phyloP scores from a whole-genome alignment of 2,797 vertebrate species.

The Hozukius guyotensis region DNA sequence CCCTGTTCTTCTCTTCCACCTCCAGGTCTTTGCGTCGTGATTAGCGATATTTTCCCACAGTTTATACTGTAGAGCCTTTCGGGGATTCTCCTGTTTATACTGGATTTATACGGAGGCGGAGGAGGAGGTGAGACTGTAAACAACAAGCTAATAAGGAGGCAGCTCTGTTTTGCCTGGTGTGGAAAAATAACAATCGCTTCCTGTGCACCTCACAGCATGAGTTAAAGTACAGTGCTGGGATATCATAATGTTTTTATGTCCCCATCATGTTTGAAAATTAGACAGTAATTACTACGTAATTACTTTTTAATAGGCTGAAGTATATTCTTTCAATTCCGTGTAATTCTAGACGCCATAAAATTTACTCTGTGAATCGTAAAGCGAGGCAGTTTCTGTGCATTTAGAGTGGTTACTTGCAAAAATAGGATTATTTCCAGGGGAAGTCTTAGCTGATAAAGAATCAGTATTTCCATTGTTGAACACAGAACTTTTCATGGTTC shows the following conservation, averaged over 20 bases:
- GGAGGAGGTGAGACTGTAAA: constrained; percentile 58
- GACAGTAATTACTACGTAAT: constrained; percentile 35
- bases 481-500: neutral
- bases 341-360: constrained; percentile 2
- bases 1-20: constrained; percentile 20
- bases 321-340: constrained; percentile 9
- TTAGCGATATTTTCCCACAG: constrained; percentile 57
- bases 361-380: neutral
- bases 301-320: constrained; percentile 34
- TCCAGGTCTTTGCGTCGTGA: constrained; percentile 37
- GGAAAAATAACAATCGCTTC: constrained; percentile 51
- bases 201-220: constrained; percentile 46
- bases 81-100: constrained; percentile 58
- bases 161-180: constrained; percentile 35
- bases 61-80: constrained; percentile 45
- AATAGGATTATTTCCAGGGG: neutral
- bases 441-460: neutral
- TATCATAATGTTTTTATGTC: constrained; percentile 39
- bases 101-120: constrained; percentile 39
- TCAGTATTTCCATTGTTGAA: neutral
- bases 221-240: constrained; percentile 24
- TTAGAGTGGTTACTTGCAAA: neutral
- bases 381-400: neutral
- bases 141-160: constrained; percentile 61
- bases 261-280: constrained; percentile 39